Percentiles rank a stretch among this genome's conserved stretches.
These are phyloP conservation scores for Bettongia penicillata DNA, from an alignment of 2,113 vertebrate genomes.

Conservation along the genomic window DNA sequence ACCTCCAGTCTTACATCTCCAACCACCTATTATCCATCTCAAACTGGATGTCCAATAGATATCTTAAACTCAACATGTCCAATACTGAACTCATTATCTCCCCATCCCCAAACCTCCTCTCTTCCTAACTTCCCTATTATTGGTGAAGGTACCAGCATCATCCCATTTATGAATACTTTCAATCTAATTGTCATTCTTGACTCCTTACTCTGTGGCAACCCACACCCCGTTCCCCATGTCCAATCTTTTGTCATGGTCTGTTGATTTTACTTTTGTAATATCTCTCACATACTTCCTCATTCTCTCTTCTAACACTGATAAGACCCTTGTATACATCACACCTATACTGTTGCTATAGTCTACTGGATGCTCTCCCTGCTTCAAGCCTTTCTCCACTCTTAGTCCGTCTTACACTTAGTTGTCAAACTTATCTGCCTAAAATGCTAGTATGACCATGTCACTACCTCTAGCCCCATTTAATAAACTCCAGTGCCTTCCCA, in stretches of 20 bases:
- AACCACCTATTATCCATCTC: not conserved
- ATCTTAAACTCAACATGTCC: not conserved
- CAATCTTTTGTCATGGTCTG: not conserved
- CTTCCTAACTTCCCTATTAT: not conserved
- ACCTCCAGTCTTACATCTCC: not conserved
- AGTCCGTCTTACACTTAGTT: not conserved
- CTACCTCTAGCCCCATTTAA: not conserved
- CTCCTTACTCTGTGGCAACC: not conserved
- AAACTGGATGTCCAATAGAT: not conserved
- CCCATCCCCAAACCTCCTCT: not conserved
- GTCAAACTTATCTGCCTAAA: not conserved
- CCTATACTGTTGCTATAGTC: not conserved
- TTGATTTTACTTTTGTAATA: not conserved
- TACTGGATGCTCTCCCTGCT: not conserved
- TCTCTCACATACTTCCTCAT: not conserved
- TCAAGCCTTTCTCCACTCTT: not conserved
- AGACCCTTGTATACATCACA: not conserved
- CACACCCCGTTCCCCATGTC: not conserved
- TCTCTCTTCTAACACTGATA: not conserved
- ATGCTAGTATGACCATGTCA: not conserved
- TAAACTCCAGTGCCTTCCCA: not conserved
- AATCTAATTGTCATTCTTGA: not conserved
- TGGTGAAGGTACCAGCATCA: not conserved
- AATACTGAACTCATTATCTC: not conserved
- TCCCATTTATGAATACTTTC: not conserved